These are phyloP conservation scores for Pogona vitticeps DNA, from an alignment of 2,113 vertebrate genomes.

Conservation along the genomic window DNA sequence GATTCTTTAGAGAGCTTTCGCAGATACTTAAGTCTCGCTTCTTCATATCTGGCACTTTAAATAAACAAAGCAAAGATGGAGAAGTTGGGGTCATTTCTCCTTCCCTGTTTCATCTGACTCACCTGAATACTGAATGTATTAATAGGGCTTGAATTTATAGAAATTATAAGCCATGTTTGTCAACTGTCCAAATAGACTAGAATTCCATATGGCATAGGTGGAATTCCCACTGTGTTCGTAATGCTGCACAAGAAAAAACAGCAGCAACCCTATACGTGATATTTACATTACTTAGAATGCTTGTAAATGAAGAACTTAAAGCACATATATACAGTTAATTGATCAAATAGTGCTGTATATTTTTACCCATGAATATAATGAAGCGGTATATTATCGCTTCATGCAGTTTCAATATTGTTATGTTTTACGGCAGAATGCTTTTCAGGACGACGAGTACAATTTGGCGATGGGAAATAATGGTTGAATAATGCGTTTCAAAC, in stretches of 20 bases:
- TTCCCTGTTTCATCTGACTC: too few species aligned
- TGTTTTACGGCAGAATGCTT: conserved; percentile 23
- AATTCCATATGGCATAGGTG: background rate
- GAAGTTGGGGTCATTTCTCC: too few species aligned
- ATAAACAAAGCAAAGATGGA: too few species aligned
- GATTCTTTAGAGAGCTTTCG: background rate
- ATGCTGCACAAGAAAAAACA: conserved; percentile 8
- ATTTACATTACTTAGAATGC: background rate
- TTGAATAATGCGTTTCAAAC: conserved; percentile 52
- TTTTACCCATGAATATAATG: background rate
- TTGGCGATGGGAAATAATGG: conserved; percentile 34
- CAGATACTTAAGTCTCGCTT: too few species aligned
- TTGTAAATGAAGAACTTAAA: background rate
- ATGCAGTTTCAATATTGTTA: conserved; percentile 18
- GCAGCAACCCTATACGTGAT: too few species aligned
- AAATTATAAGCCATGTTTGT: background rate
- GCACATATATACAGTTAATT: background rate
- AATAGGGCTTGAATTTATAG: background rate
- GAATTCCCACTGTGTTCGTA: background rate
- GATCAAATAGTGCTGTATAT: background rate
- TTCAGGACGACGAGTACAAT: conserved; percentile 30
- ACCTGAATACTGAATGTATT: too few species aligned
- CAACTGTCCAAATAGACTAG: background rate
- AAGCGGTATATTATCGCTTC: conserved; percentile 9
- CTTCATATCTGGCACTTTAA: too few species aligned